Conservation (phyloP, 2,888 invertebrate genomes). For the Spicauda simplicius region DNA sequence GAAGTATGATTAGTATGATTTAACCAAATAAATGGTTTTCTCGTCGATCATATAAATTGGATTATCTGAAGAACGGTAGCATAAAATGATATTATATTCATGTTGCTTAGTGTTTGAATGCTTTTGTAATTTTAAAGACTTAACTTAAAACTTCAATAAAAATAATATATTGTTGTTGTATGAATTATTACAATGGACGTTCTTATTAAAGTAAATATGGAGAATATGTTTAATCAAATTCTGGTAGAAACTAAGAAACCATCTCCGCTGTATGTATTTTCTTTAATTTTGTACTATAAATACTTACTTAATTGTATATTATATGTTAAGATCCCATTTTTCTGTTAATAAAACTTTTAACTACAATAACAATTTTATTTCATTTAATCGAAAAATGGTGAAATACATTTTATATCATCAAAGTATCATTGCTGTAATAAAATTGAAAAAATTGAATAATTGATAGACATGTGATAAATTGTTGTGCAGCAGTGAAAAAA, state of each 20-base stretch:
- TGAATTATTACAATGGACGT: neutral
- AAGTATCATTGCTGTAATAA: too few relatives aligned
- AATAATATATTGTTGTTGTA: slow-evolving; percentile 1
- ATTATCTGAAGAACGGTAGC: too few relatives aligned
- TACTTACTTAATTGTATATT: slow-evolving; percentile 40
- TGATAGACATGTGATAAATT: too few relatives aligned
- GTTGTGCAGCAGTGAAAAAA: too few relatives aligned
- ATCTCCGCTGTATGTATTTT: neutral
- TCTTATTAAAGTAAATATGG: too few relatives aligned
- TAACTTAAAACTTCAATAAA: neutral
- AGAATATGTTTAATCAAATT: too few relatives aligned
- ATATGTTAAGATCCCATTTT: neutral
- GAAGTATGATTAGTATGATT: too few relatives aligned
- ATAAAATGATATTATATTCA: too few relatives aligned
- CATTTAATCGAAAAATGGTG: neutral
- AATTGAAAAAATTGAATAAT: too few relatives aligned
- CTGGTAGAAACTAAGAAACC: neutral
- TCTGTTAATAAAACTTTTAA: neutral
- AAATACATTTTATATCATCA: too few relatives aligned
- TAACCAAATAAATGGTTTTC: too few relatives aligned
- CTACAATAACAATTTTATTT: neutral
- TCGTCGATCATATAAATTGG: too few relatives aligned
- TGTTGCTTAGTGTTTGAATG: neutral
- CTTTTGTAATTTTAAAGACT: neutral
- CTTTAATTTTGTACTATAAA: neutral